Evolutionary conservation across 2,888 invertebrate genomes (phyloP).

Genomic region (Brachyptera risi): DNA sequence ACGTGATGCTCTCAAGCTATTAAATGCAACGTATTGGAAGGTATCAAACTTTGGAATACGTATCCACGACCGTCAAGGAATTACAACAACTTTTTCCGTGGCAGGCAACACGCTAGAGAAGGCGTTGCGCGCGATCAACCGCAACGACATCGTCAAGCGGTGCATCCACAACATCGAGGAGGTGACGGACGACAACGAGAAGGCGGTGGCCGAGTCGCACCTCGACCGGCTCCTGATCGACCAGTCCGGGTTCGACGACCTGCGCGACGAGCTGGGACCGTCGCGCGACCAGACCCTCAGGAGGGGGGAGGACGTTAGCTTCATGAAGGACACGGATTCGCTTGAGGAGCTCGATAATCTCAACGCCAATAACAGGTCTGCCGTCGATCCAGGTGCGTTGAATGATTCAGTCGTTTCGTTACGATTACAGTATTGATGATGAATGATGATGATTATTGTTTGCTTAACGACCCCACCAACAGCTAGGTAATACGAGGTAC

Average conservation of each 20-base stretch:
- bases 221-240: slow-evolving; percentile 39
- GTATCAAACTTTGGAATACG: too few relatives aligned
- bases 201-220: slow-evolving; percentile 59
- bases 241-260: slow-evolving; percentile 52
- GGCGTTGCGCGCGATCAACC: slow-evolving; percentile 70
- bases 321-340: slow-evolving; percentile 24
- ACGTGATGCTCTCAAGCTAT: too few relatives aligned
- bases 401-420: neutral
- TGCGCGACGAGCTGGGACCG: slow-evolving; percentile 51
- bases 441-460: too few relatives aligned
- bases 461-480: too few relatives aligned
- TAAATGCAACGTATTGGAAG: too few relatives aligned
- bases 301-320: slow-evolving; percentile 32
- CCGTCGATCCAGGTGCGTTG: neutral
- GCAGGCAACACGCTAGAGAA: slow-evolving; percentile 70
- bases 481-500: too few relatives aligned
- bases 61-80: too few relatives aligned
- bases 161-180: slow-evolving; percentile 71
- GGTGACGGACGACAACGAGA: slow-evolving; percentile 72
- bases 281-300: slow-evolving; percentile 45
- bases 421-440: too few relatives aligned
- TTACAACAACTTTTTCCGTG: too few relatives aligned
- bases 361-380: slow-evolving; percentile 8
- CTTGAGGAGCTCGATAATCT: slow-evolving; percentile 16
- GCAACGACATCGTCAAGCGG: slow-evolving; percentile 76